These are phyloP conservation scores for Felis chaus DNA, from an alignment of 2,113 vertebrate genomes.

Conservation along the genomic window DNA sequence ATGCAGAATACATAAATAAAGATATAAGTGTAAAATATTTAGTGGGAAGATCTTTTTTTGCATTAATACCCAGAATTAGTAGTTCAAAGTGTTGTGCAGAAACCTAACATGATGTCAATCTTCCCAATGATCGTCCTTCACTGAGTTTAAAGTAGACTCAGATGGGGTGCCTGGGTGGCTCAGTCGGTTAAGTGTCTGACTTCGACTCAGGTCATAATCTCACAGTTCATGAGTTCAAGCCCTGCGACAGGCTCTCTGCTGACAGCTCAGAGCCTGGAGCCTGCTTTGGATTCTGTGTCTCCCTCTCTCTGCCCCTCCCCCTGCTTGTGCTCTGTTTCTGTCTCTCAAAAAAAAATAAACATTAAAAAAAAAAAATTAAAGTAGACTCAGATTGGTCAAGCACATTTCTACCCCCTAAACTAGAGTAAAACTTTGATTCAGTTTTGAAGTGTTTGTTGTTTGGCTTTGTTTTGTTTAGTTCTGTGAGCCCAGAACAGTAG, in stretches of 20 bases:
- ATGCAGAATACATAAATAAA: not conserved
- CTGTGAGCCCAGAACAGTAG: not conserved
- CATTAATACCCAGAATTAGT: not conserved
- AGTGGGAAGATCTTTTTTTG: not conserved
- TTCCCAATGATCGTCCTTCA: not conserved
- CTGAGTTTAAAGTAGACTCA: not conserved
- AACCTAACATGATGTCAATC: not conserved
- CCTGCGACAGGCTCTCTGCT: too few species aligned
- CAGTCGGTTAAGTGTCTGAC: too few species aligned
- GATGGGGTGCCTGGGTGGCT: not conserved
- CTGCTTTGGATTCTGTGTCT: too few species aligned
- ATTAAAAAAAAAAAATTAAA: not conserved
- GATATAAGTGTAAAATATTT: not conserved
- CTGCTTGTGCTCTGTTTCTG: too few species aligned
- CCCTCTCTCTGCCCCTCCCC: too few species aligned
- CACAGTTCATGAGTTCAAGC: too few species aligned
- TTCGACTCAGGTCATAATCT: too few species aligned
- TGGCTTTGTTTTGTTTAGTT: not conserved
- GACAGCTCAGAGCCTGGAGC: too few species aligned
- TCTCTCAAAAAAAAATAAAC: too few species aligned
- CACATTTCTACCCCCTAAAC: not conserved
- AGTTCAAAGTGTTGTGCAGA: not conserved
- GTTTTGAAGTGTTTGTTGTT: not conserved
- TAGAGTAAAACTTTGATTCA: not conserved
- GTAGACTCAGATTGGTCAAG: not conserved